These are phyloP conservation scores for Rhinoderma darwinii DNA, from an alignment of 2,113 vertebrate genomes.

Conservation along the genomic window DNA sequence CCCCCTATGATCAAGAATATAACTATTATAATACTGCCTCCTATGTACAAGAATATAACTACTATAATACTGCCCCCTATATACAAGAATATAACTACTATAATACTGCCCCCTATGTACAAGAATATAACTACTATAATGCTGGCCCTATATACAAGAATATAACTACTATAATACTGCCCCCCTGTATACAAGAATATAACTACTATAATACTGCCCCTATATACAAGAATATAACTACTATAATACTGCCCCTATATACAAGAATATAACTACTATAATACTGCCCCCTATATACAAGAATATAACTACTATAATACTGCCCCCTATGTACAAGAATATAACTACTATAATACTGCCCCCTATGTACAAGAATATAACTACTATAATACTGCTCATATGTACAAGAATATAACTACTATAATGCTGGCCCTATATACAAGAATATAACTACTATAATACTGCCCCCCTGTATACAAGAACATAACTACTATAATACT, in stretches of 20 bases:
- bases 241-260: neutral
- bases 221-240: neutral
- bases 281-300: neutral
- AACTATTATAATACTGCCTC: neutral
- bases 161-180: conserved; percentile 8
- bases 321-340: neutral
- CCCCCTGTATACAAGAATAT: too few relatives aligned
- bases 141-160: neutral
- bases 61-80: neutral
- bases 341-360: neutral
- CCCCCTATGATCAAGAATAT: too few relatives aligned
- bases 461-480: too few relatives aligned
- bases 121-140: conserved; percentile 1
- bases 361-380: neutral
- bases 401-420: neutral
- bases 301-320: conserved; percentile 7
- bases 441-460: conserved; percentile 9
- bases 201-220: neutral
- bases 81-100: conserved; percentile 10
- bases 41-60: neutral
- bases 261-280: too few relatives aligned
- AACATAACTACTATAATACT: conserved; percentile 2
- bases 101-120: conserved; percentile 1
- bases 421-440: neutral
- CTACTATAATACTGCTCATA: neutral